Percentiles rank a stretch among this genome's conserved stretches.
These are phyloP conservation scores for Aptenodytes patagonicus DNA, from an alignment of 2,113 vertebrate species.

Conservation along the genomic window DNA sequence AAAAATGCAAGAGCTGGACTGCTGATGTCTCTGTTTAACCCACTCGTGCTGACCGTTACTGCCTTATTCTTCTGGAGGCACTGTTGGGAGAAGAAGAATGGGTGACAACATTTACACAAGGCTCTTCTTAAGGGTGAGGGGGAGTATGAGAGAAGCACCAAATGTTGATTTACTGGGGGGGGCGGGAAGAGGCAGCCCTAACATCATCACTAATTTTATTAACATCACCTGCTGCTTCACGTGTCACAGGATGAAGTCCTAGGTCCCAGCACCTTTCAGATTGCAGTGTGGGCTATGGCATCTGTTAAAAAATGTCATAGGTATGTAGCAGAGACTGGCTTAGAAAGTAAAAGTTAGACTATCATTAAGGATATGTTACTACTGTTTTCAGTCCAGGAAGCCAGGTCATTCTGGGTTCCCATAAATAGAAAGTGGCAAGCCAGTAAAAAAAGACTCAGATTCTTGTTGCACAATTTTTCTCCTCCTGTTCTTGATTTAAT, in stretches of 20 bases:
- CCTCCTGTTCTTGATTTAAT: slow-evolving; percentile 8
- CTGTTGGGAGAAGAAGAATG: neutral
- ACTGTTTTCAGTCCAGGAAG: slow-evolving; percentile 30
- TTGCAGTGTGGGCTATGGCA: neutral
- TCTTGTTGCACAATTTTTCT: slow-evolving; percentile 43
- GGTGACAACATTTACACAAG: neutral
- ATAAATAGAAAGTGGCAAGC: slow-evolving; percentile 38
- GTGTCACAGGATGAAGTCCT: neutral
- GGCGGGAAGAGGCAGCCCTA: neutral
- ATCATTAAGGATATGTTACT: neutral
- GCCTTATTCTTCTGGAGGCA: neutral
- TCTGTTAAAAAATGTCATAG: neutral
- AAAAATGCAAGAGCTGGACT: neutral
- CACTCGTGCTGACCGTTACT: neutral
- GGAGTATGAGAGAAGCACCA: neutral
- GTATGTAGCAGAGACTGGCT: neutral
- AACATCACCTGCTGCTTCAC: neutral
- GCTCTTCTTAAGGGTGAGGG: neutral
- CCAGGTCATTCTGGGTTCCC: slow-evolving; percentile 41
- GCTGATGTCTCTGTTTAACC: neutral
- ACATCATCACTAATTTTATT: neutral
- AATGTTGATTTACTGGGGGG: neutral
- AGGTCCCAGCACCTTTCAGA: neutral
- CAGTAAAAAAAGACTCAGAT: neutral
- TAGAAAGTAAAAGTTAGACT: neutral